Evolutionary conservation across 1,140 invertebrate genomes (phyloP), one percentile per base, ranked within the genome.

Genomic region (Schmidtea mediterranea): DNA sequence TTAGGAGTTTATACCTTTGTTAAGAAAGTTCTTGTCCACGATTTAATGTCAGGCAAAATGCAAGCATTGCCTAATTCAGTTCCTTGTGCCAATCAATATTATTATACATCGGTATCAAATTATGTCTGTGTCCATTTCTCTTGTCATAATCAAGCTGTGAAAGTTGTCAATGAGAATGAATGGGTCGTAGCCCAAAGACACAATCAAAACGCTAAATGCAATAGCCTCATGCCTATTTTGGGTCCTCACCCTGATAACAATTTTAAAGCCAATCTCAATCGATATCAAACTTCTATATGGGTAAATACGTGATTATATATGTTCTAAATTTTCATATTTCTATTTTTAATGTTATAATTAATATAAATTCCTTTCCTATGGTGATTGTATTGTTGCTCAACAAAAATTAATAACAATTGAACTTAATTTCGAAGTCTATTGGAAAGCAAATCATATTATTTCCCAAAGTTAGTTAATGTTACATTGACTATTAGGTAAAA

Each of bases 41-140:
- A 32, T 32, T 32, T 32, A 32, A 32, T 32, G 26, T 32, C 26
- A 32, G 26, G 26, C 26, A 32, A 32, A 32, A 32, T 32, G 26
- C 26, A 32, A 32, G 26, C 26, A 6, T 32, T 32, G 10, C 26
- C 26, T 10, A 32, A 32, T 32, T 32, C 26, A 32, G 26, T 32
- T 32, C 26, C 26, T 6, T 32, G 26, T 32, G 26, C 26, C 26
- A 32, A 32, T 32, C 26, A 32, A 32, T 32, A 32, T 32, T 32
- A 32, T 32, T 32, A 22, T 21, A 19, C 76, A 9, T 94, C 87
- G 0, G 87, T 97, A 2, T 87, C 83, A 2, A 87, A 95, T 69
- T 94, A 94, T 67, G 95, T 95, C 67, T 77, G 94, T 10, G 83
- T 97, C 2, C 89, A 97, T 66, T 77, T 92, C 10, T 86, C 95